Evolutionary conservation across 2,888 invertebrate species (phyloP).

Genomic region (Cantharis lateralis): DNA sequence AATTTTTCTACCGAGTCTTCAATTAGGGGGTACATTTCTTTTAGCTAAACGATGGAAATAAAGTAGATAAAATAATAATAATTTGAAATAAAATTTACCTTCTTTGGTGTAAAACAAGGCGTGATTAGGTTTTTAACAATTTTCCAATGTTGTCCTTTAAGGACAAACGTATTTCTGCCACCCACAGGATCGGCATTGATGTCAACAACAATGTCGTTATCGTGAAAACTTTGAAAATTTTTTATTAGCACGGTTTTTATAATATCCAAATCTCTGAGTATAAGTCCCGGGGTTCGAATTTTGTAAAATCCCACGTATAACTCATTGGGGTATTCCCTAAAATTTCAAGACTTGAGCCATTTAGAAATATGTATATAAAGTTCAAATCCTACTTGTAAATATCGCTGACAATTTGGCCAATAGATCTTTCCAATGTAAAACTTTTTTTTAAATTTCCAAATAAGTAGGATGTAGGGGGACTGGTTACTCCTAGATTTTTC

Average conservation of each 20-base stretch:
- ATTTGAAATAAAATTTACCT: constrained; percentile 44
- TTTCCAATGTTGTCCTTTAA: constrained; percentile 60
- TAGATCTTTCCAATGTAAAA: constrained; percentile 37
- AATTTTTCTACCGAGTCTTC: constrained; percentile 52
- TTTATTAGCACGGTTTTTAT: constrained; percentile 47
- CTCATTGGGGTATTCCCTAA: constrained; percentile 44
- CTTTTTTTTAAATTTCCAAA: constrained; percentile 43
- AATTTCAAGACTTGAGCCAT: neutral
- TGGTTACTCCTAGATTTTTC: constrained; percentile 40
- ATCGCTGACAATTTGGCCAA: constrained; percentile 40
- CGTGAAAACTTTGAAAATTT: constrained; percentile 50
- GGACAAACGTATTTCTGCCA: constrained; percentile 56
- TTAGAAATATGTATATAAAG: neutral
- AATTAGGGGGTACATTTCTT: constrained; percentile 56
- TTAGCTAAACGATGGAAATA: constrained; percentile 35
- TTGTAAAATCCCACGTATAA: constrained; percentile 52
- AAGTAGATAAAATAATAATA: neutral
- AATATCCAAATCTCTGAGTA: constrained; percentile 50
- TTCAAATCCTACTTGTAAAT: constrained; percentile 43
- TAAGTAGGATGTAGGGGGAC: constrained; percentile 36
- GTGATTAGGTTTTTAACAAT: constrained; percentile 56
- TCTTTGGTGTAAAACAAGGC: constrained; percentile 58
- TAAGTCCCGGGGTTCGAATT: constrained; percentile 42
- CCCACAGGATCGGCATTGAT: constrained; percentile 56
- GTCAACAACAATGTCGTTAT: constrained; percentile 50